These are phyloP conservation scores for Ceraclea dissimilis DNA, from an alignment of 2,888 invertebrate species.

Conservation along the genomic window DNA sequence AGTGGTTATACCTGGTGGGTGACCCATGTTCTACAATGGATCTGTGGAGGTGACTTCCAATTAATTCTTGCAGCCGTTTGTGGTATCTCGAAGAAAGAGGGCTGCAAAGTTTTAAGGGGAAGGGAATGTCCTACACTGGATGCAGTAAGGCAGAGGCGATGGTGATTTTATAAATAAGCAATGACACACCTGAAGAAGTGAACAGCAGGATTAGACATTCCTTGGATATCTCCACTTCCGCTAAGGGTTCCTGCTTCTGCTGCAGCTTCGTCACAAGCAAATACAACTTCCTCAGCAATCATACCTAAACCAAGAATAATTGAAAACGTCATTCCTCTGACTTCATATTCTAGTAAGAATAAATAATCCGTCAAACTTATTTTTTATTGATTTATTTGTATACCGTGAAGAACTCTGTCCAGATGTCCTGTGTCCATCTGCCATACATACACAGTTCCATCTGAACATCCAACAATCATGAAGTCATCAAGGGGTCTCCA, in stretches of 20 bases:
- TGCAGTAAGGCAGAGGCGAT: too few relatives aligned
- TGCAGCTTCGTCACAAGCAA: constrained; percentile 79
- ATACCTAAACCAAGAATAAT: too few relatives aligned
- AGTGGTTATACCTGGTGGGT: neutral
- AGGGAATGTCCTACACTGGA: too few relatives aligned
- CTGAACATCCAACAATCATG: constrained; percentile 93
- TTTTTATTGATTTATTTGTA: neutral
- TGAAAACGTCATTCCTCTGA: too few relatives aligned
- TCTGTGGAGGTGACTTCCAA: too few relatives aligned
- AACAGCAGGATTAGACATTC: constrained; percentile 84
- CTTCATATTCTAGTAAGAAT: too few relatives aligned
- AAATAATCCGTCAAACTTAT: too few relatives aligned
- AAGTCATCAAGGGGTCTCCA: constrained; percentile 98
- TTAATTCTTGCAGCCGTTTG: too few relatives aligned
- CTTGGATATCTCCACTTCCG: constrained; percentile 38
- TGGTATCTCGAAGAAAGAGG: too few relatives aligned
- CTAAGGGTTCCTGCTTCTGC: constrained; percentile 44
- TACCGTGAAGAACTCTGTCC: constrained; percentile 88
- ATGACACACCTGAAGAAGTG: constrained; percentile 85
- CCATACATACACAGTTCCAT: constrained; percentile 98
- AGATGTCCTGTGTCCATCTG: constrained; percentile 99
- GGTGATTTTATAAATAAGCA: too few relatives aligned
- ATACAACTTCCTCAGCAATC: constrained; percentile 91
- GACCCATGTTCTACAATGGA: too few relatives aligned
- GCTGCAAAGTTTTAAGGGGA: too few relatives aligned